Base-by-base conservation (phyloP, 2,888 invertebrate genomes). In the Himalopsyche anomala region DNA sequence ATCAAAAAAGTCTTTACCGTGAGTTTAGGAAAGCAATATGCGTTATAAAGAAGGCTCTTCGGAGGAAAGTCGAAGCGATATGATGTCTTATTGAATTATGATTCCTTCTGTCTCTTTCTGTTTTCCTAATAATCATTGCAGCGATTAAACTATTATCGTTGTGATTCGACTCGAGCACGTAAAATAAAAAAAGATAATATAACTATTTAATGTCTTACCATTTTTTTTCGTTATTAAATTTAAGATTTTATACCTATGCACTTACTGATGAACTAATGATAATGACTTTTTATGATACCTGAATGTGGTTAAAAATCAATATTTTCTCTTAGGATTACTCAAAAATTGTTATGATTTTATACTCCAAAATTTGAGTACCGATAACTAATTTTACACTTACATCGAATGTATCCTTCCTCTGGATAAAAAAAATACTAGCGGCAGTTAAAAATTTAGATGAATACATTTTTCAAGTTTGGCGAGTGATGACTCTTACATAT, bases 351-450 rank as follows among this genome's bases (percentile, higher is more conserved):
- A 74, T 74, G 38, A 55, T 54, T 62, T 62, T 82, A 62, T 82
- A 40, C 36, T 62, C 38, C 74, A 74, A n/a, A 62, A 82, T 82
- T 56, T 62, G 19, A 82, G 56, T 82, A 42, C 19, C 36, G n/a
- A 42, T 82, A 69, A 62, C 82, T 54, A 62, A 81, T 81, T 45
- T 81, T 81, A 81, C 81, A 81, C 74, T 74, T 87, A 93, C 93
- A 93, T 93, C 93, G 93, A 93, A 93, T 93, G 93, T 93, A 93
- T 93, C 93, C 93, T 93, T 93, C 93, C 93, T 92, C 92, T 92
- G 93, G 92, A 92, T 74, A 15, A 93, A 92, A n/a, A 84, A 92
- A 92, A 86, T 84, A 83, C 84, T 86, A 87, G 87, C 83, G 62
- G 79, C 85, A 80, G 74, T 83, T 80, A n/a, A 83, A 74, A 74